These are phyloP conservation scores for Seira ritae DNA, from an alignment of 2,888 invertebrate genomes.

Conservation along the genomic window DNA sequence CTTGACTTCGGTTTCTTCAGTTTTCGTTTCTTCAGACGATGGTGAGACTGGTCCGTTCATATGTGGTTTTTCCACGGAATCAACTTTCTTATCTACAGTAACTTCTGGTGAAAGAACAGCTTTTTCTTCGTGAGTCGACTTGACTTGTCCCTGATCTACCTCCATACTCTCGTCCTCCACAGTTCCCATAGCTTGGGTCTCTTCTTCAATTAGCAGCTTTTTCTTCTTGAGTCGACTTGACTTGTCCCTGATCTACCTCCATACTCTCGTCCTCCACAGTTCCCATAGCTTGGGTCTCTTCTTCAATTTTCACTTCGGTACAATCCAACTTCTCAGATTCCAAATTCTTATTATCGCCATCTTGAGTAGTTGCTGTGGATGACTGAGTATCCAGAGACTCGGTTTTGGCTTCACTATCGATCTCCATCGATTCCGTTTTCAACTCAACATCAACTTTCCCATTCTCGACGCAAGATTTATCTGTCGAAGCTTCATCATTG, in stretches of 20 bases:
- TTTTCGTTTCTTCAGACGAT: background rate
- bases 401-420: background rate
- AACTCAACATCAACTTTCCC: slow-evolving; percentile 67
- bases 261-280: slow-evolving; percentile 73
- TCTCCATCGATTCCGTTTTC: slow-evolving; percentile 41
- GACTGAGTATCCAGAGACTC: background rate
- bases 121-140: background rate
- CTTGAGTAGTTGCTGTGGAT: background rate
- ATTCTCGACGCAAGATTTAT: slow-evolving; percentile 26
- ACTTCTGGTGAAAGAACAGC: background rate
- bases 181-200: too few species aligned
- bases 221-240: background rate
- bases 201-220: slow-evolving; percentile 36
- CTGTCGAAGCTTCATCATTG: background rate
- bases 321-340: background rate
- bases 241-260: background rate
- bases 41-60: slow-evolving; percentile 1
- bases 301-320: background rate
- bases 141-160: background rate
- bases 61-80: slow-evolving; percentile 11
- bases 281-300: slow-evolving; percentile 37
- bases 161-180: background rate
- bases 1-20: background rate
- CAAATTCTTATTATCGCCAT: too few species aligned
- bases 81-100: slow-evolving; percentile 12